phyloP scores from a whole-genome alignment of 2,797 vertebrate genomes.

The Microctenopoma stevenorrisi region DNA sequence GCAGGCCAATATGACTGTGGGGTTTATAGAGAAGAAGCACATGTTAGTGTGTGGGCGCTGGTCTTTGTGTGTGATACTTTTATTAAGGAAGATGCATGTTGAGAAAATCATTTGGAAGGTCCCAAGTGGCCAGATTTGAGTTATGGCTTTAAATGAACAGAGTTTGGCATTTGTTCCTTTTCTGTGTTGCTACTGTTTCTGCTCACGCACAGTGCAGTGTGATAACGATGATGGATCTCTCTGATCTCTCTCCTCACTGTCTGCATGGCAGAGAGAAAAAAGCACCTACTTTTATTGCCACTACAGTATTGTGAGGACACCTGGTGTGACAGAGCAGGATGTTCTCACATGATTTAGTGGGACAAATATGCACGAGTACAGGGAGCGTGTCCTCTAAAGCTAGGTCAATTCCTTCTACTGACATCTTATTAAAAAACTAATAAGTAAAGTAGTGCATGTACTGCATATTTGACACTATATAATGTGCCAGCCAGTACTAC shows the following conservation, averaged over 20 bases:
- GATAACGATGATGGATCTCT: conserved; percentile 35
- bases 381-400: conserved; percentile 46
- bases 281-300: conserved; percentile 50
- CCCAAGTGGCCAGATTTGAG: neutral
- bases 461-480: neutral
- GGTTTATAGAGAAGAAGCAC: conserved; percentile 7
- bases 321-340: conserved; percentile 31
- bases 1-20: neutral
- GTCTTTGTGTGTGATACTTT: neutral
- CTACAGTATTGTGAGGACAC: conserved; percentile 32
- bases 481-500: neutral
- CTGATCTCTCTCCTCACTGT: conserved; percentile 32
- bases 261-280: conserved; percentile 42
- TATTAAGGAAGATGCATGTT: neutral
- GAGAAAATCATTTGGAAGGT: neutral
- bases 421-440: conserved; percentile 14
- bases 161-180: neutral
- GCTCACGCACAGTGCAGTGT: conserved; percentile 9
- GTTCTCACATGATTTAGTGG: conserved; percentile 47
- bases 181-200: neutral
- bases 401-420: conserved; percentile 9
- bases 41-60: neutral
- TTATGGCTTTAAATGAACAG: neutral
- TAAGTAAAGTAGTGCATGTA: neutral
- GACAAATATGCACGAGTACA: conserved; percentile 37